Conservation (phyloP, 2,113 vertebrate genomes). For the Chaetura pelagica region DNA sequence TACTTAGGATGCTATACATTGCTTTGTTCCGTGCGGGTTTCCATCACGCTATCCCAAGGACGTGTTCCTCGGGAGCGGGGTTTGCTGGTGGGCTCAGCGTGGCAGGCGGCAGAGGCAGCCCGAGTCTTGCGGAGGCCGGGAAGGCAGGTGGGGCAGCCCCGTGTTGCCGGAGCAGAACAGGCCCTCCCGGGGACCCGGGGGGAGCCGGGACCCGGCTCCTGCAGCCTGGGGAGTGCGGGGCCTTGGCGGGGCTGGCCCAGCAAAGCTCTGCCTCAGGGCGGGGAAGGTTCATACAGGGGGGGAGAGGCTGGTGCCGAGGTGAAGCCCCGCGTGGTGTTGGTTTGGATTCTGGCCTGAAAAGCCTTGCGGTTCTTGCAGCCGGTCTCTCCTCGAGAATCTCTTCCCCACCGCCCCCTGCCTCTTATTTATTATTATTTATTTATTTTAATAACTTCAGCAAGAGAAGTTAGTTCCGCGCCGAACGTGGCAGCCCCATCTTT, state of each 20-base stretch:
- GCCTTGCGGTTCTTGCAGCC: background rate
- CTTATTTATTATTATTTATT: too few species aligned
- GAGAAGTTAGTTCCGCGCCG: background rate
- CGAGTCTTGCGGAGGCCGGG: accelerated
- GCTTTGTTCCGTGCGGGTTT: background rate
- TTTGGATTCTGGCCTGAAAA: background rate
- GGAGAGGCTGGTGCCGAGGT: background rate
- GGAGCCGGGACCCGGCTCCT: background rate
- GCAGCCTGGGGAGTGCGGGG: background rate
- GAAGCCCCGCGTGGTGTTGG: background rate
- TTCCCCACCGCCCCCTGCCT: too few species aligned
- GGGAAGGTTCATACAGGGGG: background rate
- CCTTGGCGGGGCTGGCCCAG: background rate
- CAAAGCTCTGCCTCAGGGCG: too few species aligned
- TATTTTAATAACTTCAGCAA: background rate
- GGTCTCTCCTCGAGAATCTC: background rate
- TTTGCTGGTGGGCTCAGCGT: background rate
- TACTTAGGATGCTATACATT: accelerated
- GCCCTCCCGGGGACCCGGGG: background rate
- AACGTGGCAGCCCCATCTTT: background rate
- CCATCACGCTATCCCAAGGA: background rate
- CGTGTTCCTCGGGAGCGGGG: too few species aligned
- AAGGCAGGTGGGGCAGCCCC: background rate
- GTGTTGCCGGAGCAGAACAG: accelerated
- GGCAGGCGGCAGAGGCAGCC: background rate